Evolutionary conservation across 2,113 vertebrate genomes (phyloP).

Genomic region (Vidua macroura): DNA sequence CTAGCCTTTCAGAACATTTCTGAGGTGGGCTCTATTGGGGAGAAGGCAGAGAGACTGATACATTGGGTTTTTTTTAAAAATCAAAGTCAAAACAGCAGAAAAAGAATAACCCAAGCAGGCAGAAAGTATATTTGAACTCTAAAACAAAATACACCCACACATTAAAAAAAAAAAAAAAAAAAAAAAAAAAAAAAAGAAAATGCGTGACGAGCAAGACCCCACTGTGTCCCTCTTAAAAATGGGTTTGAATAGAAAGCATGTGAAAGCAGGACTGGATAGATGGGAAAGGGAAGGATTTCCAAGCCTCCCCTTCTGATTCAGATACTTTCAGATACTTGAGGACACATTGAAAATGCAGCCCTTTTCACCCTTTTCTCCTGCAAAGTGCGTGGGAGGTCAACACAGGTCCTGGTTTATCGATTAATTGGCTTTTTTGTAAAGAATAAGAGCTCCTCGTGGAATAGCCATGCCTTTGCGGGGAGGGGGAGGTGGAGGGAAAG

Average conservation of each 20-base stretch:
- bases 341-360: background rate
- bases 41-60: background rate
- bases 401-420: background rate
- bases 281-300: background rate
- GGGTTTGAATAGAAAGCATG: background rate
- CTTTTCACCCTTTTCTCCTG: background rate
- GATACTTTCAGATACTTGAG: background rate
- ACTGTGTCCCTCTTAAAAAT: background rate
- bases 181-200: background rate
- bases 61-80: background rate
- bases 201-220: background rate
- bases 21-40: background rate
- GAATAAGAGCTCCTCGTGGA: constrained; percentile 42
- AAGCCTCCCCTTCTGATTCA: background rate
- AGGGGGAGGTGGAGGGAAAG: background rate
- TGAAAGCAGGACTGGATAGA: background rate
- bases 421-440: constrained; percentile 14
- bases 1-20: background rate
- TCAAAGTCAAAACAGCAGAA: background rate
- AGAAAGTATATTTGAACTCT: background rate
- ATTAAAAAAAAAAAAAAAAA: background rate
- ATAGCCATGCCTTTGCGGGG: constrained; percentile 23
- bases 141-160: background rate
- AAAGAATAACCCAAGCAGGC: background rate
- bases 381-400: background rate